Evolutionary conservation across 2,888 invertebrate genomes (phyloP).

Genomic region (Chydorus sphaericus): DNA sequence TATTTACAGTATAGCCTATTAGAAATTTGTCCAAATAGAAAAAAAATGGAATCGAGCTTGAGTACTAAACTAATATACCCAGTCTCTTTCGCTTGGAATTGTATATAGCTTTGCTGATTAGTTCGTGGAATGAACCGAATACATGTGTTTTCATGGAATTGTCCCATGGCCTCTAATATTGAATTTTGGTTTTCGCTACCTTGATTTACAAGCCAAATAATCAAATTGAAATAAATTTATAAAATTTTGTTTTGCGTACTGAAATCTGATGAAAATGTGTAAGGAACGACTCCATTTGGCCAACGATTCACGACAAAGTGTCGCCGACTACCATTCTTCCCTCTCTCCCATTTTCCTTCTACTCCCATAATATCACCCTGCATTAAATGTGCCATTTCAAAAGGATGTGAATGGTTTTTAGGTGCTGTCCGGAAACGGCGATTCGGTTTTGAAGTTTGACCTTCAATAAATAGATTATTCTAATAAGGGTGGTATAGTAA

Average conservation of each 20-base stretch:
- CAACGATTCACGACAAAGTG: conserved; percentile 22
- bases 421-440: too few species aligned
- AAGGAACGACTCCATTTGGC: conserved; percentile 24
- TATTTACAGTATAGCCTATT: too few species aligned
- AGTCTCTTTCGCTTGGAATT: conserved; percentile 24
- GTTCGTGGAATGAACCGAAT: conserved; percentile 25
- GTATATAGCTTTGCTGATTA: conserved; percentile 24
- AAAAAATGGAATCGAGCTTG: conserved; percentile 16
- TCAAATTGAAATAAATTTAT: too few species aligned
- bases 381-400: too few species aligned
- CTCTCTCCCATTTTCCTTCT: conserved; percentile 23
- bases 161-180: conserved; percentile 32
- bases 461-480: too few species aligned
- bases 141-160: conserved; percentile 30
- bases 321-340: conserved; percentile 15
- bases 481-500: too few species aligned
- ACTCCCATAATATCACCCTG: background rate
- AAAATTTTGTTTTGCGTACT: too few species aligned
- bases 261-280: conserved; percentile 25
- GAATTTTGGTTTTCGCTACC: conserved; percentile 23
- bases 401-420: too few species aligned
- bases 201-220: too few species aligned
- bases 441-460: too few species aligned
- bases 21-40: too few species aligned
- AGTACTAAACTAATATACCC: conserved; percentile 25